Percentiles rank a stretch among this genome's conserved stretches.
Conservation (phyloP, 2,797 vertebrate species). For the Varecia variegata region DNA sequence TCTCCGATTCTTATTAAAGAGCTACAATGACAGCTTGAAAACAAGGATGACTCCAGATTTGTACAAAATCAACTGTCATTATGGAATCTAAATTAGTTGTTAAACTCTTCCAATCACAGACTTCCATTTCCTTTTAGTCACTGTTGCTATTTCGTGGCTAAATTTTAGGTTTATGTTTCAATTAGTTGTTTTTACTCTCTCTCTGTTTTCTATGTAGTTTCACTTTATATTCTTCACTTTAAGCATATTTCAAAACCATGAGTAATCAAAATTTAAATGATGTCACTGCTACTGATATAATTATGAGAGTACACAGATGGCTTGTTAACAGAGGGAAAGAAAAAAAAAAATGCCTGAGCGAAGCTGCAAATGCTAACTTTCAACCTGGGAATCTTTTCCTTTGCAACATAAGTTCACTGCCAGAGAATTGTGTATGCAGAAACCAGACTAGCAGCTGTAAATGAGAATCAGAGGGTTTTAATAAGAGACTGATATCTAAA, state of each 20-base stretch:
- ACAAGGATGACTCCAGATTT: not conserved
- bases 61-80: not conserved
- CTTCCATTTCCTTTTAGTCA: constrained; percentile 7
- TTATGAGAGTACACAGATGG: constrained; percentile 53
- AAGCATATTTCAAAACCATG: constrained; percentile 34
- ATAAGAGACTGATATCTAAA: not conserved
- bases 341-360: not conserved
- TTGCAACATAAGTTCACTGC: not conserved
- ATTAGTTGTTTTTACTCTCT: not conserved
- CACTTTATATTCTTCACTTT: constrained; percentile 18
- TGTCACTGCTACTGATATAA: constrained; percentile 24
- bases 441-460: not conserved
- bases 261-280: constrained; percentile 62
- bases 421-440: not conserved
- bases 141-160: not conserved
- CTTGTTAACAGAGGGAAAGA: constrained; percentile 13
- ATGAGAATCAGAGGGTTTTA: not conserved
- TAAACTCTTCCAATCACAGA: not conserved
- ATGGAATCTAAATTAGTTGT: not conserved
- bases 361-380: constrained; percentile 45
- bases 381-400: constrained; percentile 23
- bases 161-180: not conserved
- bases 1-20: not conserved
- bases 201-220: not conserved
- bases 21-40: not conserved